Conservation (phyloP, 2,888 invertebrate genomes). For the Cenopis cana region DNA sequence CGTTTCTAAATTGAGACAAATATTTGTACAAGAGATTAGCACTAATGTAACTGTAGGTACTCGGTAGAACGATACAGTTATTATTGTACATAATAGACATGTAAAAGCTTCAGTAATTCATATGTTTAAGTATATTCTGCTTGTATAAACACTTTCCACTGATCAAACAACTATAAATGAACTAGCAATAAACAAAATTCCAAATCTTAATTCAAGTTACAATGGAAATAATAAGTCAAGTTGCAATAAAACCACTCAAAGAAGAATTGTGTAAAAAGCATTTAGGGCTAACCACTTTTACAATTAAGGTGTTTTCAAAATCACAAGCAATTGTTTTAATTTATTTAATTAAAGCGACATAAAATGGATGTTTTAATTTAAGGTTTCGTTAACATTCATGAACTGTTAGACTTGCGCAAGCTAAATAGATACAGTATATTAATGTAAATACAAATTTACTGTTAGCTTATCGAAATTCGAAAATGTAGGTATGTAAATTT, state of each 20-base stretch:
- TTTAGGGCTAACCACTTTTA: conserved; percentile 31
- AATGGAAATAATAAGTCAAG: not conserved
- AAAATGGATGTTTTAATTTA: conserved; percentile 16
- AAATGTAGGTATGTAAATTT: conserved; percentile 30
- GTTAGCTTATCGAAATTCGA: conserved; percentile 25
- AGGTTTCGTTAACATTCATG: conserved; percentile 9
- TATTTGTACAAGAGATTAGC: conserved; percentile 13
- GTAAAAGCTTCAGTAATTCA: conserved; percentile 10
- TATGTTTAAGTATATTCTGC: not conserved
- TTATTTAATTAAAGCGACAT: conserved; percentile 23
- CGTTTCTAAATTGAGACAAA: conserved; percentile 4
- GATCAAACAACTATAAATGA: not conserved
- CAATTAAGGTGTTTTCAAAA: conserved; percentile 28
- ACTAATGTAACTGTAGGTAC: conserved; percentile 9
- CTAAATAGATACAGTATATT: conserved; percentile 14
- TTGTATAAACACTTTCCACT: not conserved
- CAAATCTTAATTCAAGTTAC: not conserved
- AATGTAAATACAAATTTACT: conserved; percentile 33
- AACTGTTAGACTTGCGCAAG: conserved; percentile 22
- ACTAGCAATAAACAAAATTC: not conserved
- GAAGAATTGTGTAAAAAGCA: conserved; percentile 23
- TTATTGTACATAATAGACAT: conserved; percentile 2
- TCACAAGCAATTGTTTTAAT: conserved; percentile 33
- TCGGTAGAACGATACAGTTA: not conserved
- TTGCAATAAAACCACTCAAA: not conserved